phyloP scores from a whole-genome alignment of 2,113 vertebrate genomes.

The Prionailurus viverrinus region DNA sequence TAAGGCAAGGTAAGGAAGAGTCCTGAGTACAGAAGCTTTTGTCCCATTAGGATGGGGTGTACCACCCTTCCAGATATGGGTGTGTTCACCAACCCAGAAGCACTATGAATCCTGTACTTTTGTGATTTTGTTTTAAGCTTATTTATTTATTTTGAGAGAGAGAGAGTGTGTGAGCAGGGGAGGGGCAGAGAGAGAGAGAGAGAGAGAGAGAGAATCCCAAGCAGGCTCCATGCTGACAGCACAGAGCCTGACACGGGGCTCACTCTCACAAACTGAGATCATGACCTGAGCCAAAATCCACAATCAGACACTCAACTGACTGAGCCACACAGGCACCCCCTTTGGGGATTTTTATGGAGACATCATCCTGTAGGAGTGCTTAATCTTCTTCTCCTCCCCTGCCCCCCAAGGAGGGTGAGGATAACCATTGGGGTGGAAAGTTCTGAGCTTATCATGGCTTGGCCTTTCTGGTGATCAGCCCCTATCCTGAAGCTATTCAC shows the following conservation, averaged over 20 bases:
- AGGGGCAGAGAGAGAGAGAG: too few relatives aligned
- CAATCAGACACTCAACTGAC: too few relatives aligned
- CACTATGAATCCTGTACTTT: background rate
- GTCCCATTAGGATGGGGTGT: background rate
- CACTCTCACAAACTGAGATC: too few relatives aligned
- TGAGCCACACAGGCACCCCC: too few relatives aligned
- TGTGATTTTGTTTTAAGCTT: too few relatives aligned
- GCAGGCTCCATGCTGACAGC: too few relatives aligned
- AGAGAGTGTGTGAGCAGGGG: too few relatives aligned
- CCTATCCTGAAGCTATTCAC: background rate
- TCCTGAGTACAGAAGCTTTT: background rate
- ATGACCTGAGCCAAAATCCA: too few relatives aligned
- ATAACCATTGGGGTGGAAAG: background rate
- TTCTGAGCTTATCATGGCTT: background rate
- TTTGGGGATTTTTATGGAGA: background rate
- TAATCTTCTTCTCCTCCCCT: background rate
- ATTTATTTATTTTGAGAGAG: too few relatives aligned
- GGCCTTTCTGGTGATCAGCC: background rate
- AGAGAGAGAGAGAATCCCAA: too few relatives aligned
- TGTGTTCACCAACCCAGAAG: background rate
- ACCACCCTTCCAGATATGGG: background rate
- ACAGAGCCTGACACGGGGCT: too few relatives aligned
- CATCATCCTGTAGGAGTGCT: background rate
- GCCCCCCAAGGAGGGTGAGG: background rate
- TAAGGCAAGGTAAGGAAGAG: background rate